phyloP scores from a whole-genome alignment of 2,888 invertebrate species.

The Drosophila melanosoma region DNA sequence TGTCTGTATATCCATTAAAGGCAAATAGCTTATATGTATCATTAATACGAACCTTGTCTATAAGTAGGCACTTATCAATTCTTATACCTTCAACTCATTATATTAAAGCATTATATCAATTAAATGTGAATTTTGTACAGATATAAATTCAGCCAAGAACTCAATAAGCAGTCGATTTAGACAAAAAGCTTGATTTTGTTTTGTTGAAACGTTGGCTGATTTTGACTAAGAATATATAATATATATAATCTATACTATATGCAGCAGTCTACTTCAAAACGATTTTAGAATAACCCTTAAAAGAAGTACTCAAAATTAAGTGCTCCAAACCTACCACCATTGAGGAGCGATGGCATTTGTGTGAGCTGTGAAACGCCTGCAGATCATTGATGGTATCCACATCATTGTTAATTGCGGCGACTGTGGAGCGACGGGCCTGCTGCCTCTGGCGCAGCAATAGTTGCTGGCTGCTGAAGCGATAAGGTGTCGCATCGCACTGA shows the following conservation, averaged over 20 bases:
- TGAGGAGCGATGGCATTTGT: constrained; percentile 94
- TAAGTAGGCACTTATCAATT: too few species aligned
- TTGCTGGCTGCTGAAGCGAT: constrained; percentile 72
- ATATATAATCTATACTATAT: neutral
- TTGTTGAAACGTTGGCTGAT: neutral
- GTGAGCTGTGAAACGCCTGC: constrained; percentile 93
- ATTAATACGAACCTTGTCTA: too few species aligned
- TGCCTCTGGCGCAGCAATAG: constrained; percentile 59
- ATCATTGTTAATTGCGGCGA: constrained; percentile 30
- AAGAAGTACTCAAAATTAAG: constrained; percentile 15
- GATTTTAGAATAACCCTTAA: neutral
- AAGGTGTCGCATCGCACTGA: constrained; percentile 89
- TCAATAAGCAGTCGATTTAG: too few species aligned
- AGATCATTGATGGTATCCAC: constrained; percentile 86
- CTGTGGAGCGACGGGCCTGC: constrained; percentile 58
- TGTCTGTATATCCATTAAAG: too few species aligned
- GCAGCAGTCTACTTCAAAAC: neutral
- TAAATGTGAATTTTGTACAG: neutral
- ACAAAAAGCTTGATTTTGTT: neutral
- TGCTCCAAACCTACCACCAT: constrained; percentile 88
- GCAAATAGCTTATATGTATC: too few species aligned
- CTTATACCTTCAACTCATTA: too few species aligned
- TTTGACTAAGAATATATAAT: neutral
- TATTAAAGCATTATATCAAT: neutral
- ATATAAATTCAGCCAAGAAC: neutral